Percentiles rank a stretch among this genome's conserved stretches.
These are phyloP conservation scores for Epinephelus lanceolatus DNA, from an alignment of 2,113 vertebrate species.

Conservation along the genomic window DNA sequence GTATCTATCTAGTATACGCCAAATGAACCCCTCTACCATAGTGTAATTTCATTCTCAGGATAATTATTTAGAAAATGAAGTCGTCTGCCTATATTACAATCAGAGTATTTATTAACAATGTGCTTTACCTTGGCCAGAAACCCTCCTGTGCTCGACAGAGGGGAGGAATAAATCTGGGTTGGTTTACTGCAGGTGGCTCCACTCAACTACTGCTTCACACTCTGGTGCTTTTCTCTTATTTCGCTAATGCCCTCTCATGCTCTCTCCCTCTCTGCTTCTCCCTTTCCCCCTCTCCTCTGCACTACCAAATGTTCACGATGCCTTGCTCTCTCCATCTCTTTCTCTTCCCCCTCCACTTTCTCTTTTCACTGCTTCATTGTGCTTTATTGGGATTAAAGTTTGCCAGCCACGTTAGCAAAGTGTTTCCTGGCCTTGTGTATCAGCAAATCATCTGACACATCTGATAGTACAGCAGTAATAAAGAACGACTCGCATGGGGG, in stretches of 20 bases:
- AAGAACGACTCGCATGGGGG: not conserved
- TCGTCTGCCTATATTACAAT: not conserved
- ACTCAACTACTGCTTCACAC: constrained; percentile 69
- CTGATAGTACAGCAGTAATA: not conserved
- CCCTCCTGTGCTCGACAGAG: constrained; percentile 32
- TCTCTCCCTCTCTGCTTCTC: constrained; percentile 22
- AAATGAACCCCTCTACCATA: not conserved
- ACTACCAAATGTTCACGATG: constrained; percentile 1
- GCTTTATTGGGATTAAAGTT: constrained; percentile 14
- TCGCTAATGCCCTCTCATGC: constrained; percentile 53
- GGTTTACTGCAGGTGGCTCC: constrained; percentile 74
- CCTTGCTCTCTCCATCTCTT: constrained; percentile 5
- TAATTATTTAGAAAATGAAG: not conserved
- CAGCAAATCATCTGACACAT: constrained; percentile 1
- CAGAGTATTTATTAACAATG: constrained; percentile 22
- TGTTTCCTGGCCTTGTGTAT: not conserved
- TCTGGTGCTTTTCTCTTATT: constrained; percentile 59
- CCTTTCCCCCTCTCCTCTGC: not conserved
- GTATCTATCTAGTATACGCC: not conserved
- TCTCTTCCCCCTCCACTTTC: not conserved
- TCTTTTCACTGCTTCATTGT: constrained; percentile 14
- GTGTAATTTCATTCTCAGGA: not conserved
- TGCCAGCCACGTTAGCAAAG: not conserved
- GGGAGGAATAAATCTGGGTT: constrained; percentile 58
- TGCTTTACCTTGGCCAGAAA: not conserved